phyloP scores from a whole-genome alignment of 2,113 vertebrate species.

The Australoheros scitulus region DNA sequence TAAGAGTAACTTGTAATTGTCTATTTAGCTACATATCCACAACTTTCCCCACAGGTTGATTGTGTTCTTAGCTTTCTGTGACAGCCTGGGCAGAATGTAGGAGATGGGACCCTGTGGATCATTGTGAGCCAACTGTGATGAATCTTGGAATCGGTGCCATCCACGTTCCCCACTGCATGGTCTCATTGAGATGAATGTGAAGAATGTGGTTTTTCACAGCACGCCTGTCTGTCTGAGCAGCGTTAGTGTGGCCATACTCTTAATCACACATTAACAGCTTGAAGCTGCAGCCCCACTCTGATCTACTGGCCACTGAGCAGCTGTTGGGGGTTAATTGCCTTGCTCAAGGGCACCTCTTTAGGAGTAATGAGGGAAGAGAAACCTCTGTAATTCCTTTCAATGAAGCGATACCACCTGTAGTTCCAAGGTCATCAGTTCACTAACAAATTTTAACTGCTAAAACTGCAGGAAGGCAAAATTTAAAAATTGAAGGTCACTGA shows the following conservation, averaged over 20 bases:
- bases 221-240: background rate
- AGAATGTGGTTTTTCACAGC: background rate
- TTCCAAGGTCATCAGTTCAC: background rate
- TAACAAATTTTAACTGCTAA: conserved; percentile 3
- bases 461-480: background rate
- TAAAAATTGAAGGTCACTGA: background rate
- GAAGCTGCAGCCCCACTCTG: background rate
- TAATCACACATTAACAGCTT: conserved; percentile 12
- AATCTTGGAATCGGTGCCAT: background rate
- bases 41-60: accelerated
- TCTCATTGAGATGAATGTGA: background rate
- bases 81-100: accelerated
- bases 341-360: conserved; percentile 24
- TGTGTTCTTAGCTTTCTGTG: background rate
- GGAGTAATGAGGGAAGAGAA: conserved; percentile 2
- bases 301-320: background rate
- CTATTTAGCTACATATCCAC: background rate
- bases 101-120: background rate
- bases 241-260: background rate
- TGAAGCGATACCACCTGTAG: background rate
- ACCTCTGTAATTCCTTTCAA: background rate
- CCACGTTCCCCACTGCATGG: background rate
- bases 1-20: background rate
- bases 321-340: conserved; percentile 17
- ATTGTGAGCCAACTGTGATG: background rate